phyloP scores from a whole-genome alignment of 2,888 invertebrate species.

The Drosophila gaucha region DNA sequence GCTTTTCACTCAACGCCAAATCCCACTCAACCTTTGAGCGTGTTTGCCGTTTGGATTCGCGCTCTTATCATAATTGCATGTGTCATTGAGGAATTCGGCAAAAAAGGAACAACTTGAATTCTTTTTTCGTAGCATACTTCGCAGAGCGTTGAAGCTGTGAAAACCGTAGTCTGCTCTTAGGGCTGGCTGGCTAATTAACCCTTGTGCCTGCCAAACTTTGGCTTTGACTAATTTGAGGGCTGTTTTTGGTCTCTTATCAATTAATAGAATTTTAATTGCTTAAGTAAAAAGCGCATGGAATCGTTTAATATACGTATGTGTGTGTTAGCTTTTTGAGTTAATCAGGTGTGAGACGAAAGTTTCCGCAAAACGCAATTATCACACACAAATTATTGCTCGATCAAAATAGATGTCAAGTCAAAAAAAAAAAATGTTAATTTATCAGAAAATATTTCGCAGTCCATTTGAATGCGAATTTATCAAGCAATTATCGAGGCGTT shows the following conservation, averaged over 20 bases:
- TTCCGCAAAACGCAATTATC: conserved; percentile 50
- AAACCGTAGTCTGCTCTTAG: conserved; percentile 42
- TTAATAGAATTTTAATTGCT: conserved; percentile 68
- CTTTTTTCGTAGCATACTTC: conserved; percentile 38
- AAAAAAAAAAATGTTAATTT: conserved; percentile 45
- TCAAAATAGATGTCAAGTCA: conserved; percentile 65
- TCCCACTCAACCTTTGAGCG: conserved; percentile 28
- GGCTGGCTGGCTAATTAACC: conserved; percentile 41
- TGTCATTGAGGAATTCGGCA: conserved; percentile 10
- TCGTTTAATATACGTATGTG: conserved; percentile 1
- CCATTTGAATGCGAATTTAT: conserved; percentile 43
- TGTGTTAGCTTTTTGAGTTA: conserved; percentile 1
- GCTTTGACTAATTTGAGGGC: conserved; percentile 35
- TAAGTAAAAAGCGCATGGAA: conserved; percentile 18
- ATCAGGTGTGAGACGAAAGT: conserved; percentile 23
- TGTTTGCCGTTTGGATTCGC: conserved; percentile 17
- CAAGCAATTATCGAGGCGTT: conserved; percentile 47
- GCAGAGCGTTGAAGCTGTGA: conserved; percentile 18
- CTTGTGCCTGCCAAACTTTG: conserved; percentile 20
- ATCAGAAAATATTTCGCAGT: conserved; percentile 61
- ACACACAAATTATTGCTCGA: conserved; percentile 63
- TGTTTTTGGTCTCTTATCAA: conserved; percentile 50
- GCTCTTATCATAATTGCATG: conserved; percentile 39
- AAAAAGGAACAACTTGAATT: not conserved
- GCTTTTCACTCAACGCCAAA: conserved; percentile 11